phyloP scores from a whole-genome alignment of 1,140 invertebrate species.

The Zaprionus lachaisei region DNA sequence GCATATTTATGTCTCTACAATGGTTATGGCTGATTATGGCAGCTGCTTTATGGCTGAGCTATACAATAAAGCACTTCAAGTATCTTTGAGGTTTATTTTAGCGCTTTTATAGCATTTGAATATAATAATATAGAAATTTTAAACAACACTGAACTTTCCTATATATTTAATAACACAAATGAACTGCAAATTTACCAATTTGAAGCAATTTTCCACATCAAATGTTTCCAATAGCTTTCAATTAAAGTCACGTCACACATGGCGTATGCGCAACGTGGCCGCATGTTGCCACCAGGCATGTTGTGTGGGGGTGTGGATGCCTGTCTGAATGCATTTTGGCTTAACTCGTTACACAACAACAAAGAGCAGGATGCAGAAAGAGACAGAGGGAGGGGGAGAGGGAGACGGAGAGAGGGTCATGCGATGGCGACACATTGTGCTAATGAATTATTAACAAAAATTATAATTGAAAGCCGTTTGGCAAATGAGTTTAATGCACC shows the following conservation, averaged over 20 bases:
- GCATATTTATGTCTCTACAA: too few relatives aligned
- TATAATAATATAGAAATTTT: too few relatives aligned
- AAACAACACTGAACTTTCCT: background rate
- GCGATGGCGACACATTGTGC: conserved; percentile 64
- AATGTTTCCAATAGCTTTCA: conserved; percentile 2
- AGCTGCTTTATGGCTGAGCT: background rate
- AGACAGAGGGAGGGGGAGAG: background rate
- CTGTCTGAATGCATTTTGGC: conserved; percentile 60
- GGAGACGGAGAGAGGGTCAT: conserved; percentile 7
- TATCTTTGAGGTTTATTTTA: background rate
- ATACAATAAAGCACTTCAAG: background rate
- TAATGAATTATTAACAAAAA: conserved; percentile 80
- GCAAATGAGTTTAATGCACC: conserved; percentile 78
- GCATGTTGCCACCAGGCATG: background rate
- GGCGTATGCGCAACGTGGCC: conserved; percentile 49
- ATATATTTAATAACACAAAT: background rate
- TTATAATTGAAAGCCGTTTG: conserved; percentile 80
- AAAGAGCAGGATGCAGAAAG: background rate
- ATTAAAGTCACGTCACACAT: conserved; percentile 42
- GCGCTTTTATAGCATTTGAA: too few relatives aligned
- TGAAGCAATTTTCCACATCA: background rate
- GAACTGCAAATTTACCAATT: background rate
- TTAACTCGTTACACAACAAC: conserved; percentile 33
- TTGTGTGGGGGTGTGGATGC: background rate
- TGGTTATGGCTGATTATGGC: background rate